These are phyloP conservation scores for Chiloscyllium punctatum DNA, from an alignment of 2,797 vertebrate species.

Conservation along the genomic window DNA sequence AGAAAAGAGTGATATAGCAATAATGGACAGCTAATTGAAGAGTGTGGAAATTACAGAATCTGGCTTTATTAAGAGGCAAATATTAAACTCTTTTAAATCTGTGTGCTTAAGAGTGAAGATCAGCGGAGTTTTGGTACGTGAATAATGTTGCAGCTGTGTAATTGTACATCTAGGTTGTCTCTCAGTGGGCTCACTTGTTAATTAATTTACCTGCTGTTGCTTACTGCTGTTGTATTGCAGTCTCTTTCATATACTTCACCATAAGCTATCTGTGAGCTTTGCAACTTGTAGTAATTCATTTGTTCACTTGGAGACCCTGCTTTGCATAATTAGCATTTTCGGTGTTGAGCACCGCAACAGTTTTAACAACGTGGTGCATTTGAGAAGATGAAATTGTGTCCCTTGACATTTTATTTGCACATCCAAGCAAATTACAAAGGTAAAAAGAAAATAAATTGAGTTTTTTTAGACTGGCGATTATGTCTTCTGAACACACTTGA, in stretches of 20 bases:
- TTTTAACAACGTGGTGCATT: neutral
- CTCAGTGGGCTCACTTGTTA: neutral
- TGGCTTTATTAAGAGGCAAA: neutral
- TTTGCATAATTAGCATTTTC: neutral
- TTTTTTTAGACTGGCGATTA: neutral
- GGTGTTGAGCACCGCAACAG: neutral
- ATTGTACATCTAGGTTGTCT: neutral
- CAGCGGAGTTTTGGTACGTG: too few species aligned
- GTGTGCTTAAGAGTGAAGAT: neutral
- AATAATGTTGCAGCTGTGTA: neutral
- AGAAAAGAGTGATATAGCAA: too few species aligned
- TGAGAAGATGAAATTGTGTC: neutral
- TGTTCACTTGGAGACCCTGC: neutral
- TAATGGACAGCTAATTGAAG: neutral
- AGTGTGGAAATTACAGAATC: neutral
- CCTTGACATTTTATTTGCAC: neutral
- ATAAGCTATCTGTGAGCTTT: constrained; percentile 7
- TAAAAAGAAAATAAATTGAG: neutral
- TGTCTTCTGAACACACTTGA: neutral
- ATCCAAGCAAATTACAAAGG: neutral
- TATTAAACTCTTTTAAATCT: neutral
- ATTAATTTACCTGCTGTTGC: constrained; percentile 32
- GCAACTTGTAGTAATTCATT: neutral
- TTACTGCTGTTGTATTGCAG: constrained; percentile 5
- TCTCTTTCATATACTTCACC: neutral